phyloP scores from a whole-genome alignment of 2,797 vertebrate genomes.

The Limosa lapponica region DNA sequence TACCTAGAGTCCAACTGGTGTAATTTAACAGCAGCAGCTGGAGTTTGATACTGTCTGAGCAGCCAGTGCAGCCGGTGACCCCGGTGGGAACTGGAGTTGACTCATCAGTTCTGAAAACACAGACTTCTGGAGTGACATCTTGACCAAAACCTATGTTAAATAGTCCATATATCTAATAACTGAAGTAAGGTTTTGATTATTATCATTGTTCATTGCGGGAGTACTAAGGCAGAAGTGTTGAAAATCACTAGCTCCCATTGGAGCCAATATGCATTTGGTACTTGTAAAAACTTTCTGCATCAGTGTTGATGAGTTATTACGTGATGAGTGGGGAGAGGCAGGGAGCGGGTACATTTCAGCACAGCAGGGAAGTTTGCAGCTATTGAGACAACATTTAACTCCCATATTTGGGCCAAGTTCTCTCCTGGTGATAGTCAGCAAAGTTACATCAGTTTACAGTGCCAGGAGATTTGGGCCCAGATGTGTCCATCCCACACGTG shows the following conservation, averaged over 20 bases:
- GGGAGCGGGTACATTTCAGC: neutral
- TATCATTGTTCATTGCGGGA: neutral
- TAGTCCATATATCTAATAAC: neutral
- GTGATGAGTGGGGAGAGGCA: neutral
- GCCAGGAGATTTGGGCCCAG: neutral
- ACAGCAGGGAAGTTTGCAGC: neutral
- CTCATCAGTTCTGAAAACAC: neutral
- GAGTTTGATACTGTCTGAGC: neutral
- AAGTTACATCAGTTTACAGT: neutral
- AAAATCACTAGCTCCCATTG: neutral
- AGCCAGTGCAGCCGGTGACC: neutral
- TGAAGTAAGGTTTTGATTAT: neutral
- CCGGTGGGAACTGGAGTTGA: neutral
- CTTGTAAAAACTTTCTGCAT: neutral
- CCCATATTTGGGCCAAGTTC: neutral
- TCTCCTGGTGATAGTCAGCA: neutral
- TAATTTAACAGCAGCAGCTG: neutral
- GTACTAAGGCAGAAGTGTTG: neutral
- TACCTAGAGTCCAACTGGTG: neutral
- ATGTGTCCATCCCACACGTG: neutral
- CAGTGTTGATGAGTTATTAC: neutral
- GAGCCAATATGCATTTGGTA: neutral
- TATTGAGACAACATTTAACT: neutral
- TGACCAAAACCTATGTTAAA: neutral
- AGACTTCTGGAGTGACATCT: neutral